phyloP scores from a whole-genome alignment of 1,140 invertebrate genomes.

The Venturia canescens region DNA sequence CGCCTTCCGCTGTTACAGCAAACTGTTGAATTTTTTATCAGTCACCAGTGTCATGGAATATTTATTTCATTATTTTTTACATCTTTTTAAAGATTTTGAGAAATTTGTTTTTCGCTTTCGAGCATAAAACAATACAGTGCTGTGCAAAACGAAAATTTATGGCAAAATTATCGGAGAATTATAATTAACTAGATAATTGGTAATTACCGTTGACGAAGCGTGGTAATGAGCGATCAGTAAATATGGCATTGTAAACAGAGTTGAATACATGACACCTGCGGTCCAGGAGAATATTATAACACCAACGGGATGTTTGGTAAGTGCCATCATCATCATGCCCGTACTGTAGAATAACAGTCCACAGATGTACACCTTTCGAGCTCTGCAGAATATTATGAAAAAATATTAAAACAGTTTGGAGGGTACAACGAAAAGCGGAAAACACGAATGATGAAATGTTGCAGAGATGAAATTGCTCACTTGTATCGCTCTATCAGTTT shows the following conservation, averaged over 20 bases:
- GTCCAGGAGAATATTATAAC: slow-evolving; percentile 93
- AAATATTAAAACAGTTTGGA: neutral
- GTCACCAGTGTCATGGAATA: slow-evolving; percentile 1
- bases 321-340: slow-evolving; percentile 93
- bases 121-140: too few species aligned
- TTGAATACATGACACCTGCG: slow-evolving; percentile 97
- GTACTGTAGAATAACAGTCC: slow-evolving; percentile 93
- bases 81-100: too few species aligned
- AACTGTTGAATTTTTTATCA: slow-evolving; percentile 77
- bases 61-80: too few species aligned
- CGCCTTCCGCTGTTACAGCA: slow-evolving; percentile 78
- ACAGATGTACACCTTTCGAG: slow-evolving; percentile 91
- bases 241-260: slow-evolving; percentile 98
- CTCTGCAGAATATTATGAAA: slow-evolving; percentile 79
- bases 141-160: too few species aligned
- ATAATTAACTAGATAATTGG: neutral
- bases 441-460: neutral
- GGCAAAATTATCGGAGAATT: too few species aligned
- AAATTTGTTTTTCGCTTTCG: too few species aligned
- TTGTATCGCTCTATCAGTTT: slow-evolving; percentile 89
- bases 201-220: slow-evolving; percentile 87
- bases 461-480: slow-evolving; percentile 73
- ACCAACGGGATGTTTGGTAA: slow-evolving; percentile 85
- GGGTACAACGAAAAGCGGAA: neutral
- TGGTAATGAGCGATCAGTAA: slow-evolving; percentile 96